A percentile compares a stretch with the other conserved stretches of the same genome.
These are phyloP conservation scores for Fregetta grallaria DNA, from an alignment of 2,113 vertebrate species.

Conservation along the genomic window DNA sequence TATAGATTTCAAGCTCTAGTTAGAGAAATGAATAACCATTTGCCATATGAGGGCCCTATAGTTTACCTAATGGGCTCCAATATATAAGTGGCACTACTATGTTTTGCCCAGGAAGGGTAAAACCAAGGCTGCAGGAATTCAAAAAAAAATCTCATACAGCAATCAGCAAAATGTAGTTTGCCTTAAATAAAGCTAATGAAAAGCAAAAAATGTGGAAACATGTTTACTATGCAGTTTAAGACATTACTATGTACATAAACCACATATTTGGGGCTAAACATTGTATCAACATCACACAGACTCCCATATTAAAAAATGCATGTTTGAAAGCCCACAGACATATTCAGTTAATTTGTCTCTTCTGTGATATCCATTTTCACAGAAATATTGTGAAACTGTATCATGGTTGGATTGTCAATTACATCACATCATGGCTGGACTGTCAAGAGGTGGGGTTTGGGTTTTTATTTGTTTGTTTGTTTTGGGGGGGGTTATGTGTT, in stretches of 20 bases:
- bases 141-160: background rate
- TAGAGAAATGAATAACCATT: background rate
- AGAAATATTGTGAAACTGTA: background rate
- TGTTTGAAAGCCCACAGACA: background rate
- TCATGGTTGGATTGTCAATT: background rate
- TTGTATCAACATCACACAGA: background rate
- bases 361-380: background rate
- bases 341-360: background rate
- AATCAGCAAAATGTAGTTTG: background rate
- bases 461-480: background rate
- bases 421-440: background rate
- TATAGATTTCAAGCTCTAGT: background rate
- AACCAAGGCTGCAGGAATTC: background rate
- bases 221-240: background rate
- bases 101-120: background rate
- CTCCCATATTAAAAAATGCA: background rate
- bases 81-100: background rate
- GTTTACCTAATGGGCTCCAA: background rate
- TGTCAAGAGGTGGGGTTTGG: background rate
- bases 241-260: background rate
- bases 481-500: rapidly evolving
- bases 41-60: background rate
- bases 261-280: background rate
- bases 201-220: background rate
- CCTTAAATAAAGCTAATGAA: background rate